Base-by-base conservation (phyloP, 2,888 invertebrate species). In the Eupithecia dodoneata region DNA sequence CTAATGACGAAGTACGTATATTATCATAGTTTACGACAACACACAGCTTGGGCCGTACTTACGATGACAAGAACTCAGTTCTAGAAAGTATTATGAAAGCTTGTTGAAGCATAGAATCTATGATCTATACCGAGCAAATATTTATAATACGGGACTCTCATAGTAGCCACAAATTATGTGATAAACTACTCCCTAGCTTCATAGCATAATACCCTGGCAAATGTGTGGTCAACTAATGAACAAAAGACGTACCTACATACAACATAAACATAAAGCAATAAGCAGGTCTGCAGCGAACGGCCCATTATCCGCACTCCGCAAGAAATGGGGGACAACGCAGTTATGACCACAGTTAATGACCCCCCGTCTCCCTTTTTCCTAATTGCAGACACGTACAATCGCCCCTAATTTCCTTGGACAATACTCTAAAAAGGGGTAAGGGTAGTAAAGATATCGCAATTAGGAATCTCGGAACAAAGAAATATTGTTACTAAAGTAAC, bases 351-450 rank as follows among this genome's bases (percentile, higher is more conserved):
- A 76, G 79, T 74, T 81, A 80, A 81, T 78, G 81, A 80, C 72
- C 72, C 74, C 71, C 65, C 55, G 47, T 52, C 49, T 65, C 74
- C 78, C 71, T 42, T 72, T 74, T 77, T 41, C 55, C 78, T 81
- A 79, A 81, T 75, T 80, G 78, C 81, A 80, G 80, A 79, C 80
- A 69, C 67, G 67, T 69, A 83, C 79, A 78, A 77, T 44, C 71
- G 18, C 75, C 74, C 72, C 13, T 74, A 66, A 87, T 89, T 87
- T 82, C 83, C 83, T 85, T 85, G 83, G 87, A 84, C 85, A 85
- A 90, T 44, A 69, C 9, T 44, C 67, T 9, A 44, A 9, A 69
- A 45, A 69, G 18, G 42, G 63, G 30, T 63, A 12, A 45, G 42
- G 63, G 30, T 63, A 12, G 30, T 63, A 63, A 63, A 63, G 63